These are phyloP conservation scores for Pelmatolapia mariae DNA, from an alignment of 2,113 vertebrate genomes.

Conservation along the genomic window DNA sequence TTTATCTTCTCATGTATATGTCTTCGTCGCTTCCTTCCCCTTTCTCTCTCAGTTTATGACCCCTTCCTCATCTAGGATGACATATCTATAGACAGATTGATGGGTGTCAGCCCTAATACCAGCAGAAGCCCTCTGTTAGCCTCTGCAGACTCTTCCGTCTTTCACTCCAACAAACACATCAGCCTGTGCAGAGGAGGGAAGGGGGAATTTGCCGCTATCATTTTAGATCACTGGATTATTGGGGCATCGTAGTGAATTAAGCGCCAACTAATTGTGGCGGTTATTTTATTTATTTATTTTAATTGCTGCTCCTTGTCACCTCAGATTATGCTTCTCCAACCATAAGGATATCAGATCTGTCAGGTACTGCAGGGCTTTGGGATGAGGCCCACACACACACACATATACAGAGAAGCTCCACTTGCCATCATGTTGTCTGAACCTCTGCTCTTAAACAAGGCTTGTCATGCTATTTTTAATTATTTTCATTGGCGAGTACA, in stretches of 20 bases:
- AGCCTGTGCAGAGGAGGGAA: neutral
- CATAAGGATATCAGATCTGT: slow-evolving; percentile 36
- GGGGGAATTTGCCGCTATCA: neutral
- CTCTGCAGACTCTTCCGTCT: slow-evolving; percentile 1
- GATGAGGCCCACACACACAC: neutral
- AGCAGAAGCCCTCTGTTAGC: neutral
- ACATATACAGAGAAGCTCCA: neutral
- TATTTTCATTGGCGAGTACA: slow-evolving; percentile 19
- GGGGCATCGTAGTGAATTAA: slow-evolving; percentile 4
- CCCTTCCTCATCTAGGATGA: slow-evolving; percentile 18
- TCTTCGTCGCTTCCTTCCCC: neutral
- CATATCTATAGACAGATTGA: slow-evolving; percentile 37
- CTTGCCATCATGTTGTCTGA: neutral
- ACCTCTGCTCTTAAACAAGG: slow-evolving; percentile 11
- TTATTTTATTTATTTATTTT: slow-evolving; percentile 43
- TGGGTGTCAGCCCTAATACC: slow-evolving; percentile 44
- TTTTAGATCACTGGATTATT: slow-evolving; percentile 20
- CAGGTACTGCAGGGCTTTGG: slow-evolving; percentile 38
- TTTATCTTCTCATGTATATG: neutral
- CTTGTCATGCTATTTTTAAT: slow-evolving; percentile 28
- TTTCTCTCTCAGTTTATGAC: neutral
- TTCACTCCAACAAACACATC: neutral
- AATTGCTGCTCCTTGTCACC: slow-evolving; percentile 44
- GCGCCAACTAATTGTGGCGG: neutral
- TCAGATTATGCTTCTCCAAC: slow-evolving; percentile 2